A percentile compares a stretch with the other conserved stretches of the same genome.
These are phyloP conservation scores for Whitmania pigra DNA, from an alignment of 1,140 invertebrate genomes.

Conservation along the genomic window DNA sequence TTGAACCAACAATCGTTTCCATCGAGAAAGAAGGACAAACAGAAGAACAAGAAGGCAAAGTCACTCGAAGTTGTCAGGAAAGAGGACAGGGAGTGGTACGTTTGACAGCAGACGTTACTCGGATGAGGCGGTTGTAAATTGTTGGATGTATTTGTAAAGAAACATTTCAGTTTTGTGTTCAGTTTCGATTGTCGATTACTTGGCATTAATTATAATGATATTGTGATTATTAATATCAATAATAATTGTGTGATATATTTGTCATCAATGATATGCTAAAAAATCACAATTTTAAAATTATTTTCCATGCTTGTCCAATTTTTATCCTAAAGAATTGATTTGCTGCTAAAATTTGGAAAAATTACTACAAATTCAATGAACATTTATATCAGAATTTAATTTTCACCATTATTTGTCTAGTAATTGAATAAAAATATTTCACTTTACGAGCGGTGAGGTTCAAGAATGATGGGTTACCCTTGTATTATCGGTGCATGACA, in stretches of 20 bases:
- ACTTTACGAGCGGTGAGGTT: too few relatives aligned
- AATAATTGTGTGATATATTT: not conserved
- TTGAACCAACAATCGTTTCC: not conserved
- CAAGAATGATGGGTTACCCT: too few relatives aligned
- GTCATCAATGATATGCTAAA: too few relatives aligned
- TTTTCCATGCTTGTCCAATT: too few relatives aligned
- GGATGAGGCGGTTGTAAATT: not conserved
- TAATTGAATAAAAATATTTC: too few relatives aligned
- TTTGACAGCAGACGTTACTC: not conserved
- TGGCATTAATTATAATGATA: not conserved
- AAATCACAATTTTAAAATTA: too few relatives aligned
- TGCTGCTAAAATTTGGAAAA: too few relatives aligned
- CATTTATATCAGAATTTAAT: too few relatives aligned
- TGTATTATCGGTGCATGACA: too few relatives aligned
- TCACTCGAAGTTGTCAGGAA: constrained; percentile 6
- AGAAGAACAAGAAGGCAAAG: not conserved
- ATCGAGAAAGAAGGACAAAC: not conserved
- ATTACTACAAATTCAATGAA: too few relatives aligned
- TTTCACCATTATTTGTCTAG: too few relatives aligned
- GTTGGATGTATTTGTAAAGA: not conserved
- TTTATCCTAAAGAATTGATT: too few relatives aligned
- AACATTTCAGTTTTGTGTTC: not conserved
- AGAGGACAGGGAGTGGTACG: constrained; percentile 8
- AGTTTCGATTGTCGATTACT: not conserved
- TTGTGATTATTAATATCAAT: not conserved